Evolutionary conservation across 2,888 invertebrate genomes (phyloP).

Genomic region (Agriopis aurantiaria): DNA sequence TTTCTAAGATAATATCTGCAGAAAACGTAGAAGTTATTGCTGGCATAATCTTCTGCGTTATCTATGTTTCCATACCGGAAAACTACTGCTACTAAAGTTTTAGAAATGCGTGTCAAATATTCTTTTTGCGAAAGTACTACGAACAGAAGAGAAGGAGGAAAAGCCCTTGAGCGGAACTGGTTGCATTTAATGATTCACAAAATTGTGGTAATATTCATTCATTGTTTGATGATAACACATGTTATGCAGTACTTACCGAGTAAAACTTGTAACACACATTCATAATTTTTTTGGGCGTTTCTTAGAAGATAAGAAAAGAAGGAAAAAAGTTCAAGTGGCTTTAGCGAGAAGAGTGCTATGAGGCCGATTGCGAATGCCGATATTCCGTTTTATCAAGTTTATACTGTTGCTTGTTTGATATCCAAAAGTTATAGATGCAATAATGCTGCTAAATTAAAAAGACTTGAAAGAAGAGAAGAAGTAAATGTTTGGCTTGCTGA

Average conservation of each 20-base stretch:
- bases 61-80: constrained; percentile 15
- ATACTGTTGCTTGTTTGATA: neutral
- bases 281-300: constrained; percentile 48
- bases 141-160: constrained; percentile 14
- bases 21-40: neutral
- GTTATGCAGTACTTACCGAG: constrained; percentile 42
- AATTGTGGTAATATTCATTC: constrained; percentile 25
- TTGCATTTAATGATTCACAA: constrained; percentile 29
- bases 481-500: too few species aligned
- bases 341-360: neutral
- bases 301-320: constrained; percentile 44
- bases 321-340: constrained; percentile 31
- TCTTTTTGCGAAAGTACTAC: neutral
- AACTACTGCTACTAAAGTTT: constrained; percentile 14
- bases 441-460: too few species aligned
- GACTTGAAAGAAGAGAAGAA: too few species aligned
- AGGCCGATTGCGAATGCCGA: neutral
- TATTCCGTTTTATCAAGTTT: neutral
- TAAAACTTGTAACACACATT: constrained; percentile 46
- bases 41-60: constrained; percentile 11
- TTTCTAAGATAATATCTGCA: constrained; percentile 12
- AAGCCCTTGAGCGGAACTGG: neutral
- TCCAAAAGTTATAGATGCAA: neutral
- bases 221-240: constrained; percentile 28
- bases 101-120: neutral